Percentiles rank a stretch among this genome's conserved stretches.
phyloP scores from a whole-genome alignment of 1,140 invertebrate genomes.

The Musca vetustissima region DNA sequence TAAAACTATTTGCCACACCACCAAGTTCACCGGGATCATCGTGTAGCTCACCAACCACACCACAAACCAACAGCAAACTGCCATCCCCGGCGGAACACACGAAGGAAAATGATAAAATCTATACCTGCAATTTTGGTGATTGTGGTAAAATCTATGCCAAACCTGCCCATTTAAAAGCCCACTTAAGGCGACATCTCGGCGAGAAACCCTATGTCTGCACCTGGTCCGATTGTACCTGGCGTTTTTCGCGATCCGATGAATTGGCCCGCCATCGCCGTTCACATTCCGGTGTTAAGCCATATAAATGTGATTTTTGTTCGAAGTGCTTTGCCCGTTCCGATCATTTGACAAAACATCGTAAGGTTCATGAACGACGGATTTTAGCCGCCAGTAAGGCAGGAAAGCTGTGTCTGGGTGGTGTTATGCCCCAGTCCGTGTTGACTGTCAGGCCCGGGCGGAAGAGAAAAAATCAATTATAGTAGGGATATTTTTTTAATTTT shows the following conservation, averaged over 20 bases:
- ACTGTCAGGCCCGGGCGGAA: slow-evolving; percentile 48
- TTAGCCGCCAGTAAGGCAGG: slow-evolving; percentile 49
- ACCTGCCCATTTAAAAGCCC: slow-evolving; percentile 91
- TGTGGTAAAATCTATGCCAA: slow-evolving; percentile 85
- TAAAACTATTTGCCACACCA: slow-evolving; percentile 26
- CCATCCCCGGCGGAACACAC: background rate
- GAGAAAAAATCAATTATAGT: slow-evolving; percentile 47
- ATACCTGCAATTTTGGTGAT: slow-evolving; percentile 62
- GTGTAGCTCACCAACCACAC: no score
- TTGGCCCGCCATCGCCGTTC: slow-evolving; percentile 66
- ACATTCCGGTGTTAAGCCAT: slow-evolving; percentile 77
- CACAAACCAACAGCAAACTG: background rate
- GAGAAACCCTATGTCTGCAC: slow-evolving; percentile 91
- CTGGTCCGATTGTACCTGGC: slow-evolving; percentile 91
- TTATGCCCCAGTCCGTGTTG: slow-evolving; percentile 38
- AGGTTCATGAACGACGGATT: slow-evolving; percentile 73
- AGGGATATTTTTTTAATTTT: no score
- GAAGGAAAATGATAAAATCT: slow-evolving; percentile 53
- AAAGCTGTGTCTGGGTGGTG: slow-evolving; percentile 35
- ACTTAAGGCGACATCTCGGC: slow-evolving; percentile 88
- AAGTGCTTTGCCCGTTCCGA: slow-evolving; percentile 89
- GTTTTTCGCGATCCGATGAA: slow-evolving; percentile 92
- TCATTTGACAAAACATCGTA: slow-evolving; percentile 86
- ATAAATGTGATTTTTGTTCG: slow-evolving; percentile 78
- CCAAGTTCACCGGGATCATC: background rate